Evolutionary conservation across 1,140 invertebrate species (phyloP).

Genomic region (Drosophila yakuba): DNA sequence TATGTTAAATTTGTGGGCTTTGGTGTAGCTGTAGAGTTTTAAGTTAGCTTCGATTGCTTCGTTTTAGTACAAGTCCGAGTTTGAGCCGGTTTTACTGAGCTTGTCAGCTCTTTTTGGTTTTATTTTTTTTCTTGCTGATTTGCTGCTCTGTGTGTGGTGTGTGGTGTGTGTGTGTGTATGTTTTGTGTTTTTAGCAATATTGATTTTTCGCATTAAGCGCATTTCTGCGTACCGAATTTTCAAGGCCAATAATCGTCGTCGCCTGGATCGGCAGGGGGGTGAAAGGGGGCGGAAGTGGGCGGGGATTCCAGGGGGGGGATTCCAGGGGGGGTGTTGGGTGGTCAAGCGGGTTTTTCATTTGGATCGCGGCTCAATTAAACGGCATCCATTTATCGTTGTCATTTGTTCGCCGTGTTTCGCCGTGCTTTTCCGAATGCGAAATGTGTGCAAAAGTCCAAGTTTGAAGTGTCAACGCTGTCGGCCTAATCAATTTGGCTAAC

Average conservation of each 20-base stretch:
- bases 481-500: constrained; percentile 71
- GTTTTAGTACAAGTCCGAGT: constrained; percentile 57
- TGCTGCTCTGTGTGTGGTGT: constrained; percentile 17
- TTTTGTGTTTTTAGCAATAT: constrained; percentile 65
- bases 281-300: constrained; percentile 21
- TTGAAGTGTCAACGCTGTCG: constrained; percentile 68
- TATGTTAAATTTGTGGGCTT: constrained; percentile 46
- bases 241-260: constrained; percentile 71
- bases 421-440: constrained; percentile 29
- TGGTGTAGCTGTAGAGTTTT: constrained; percentile 58
- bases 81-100: constrained; percentile 45
- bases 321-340: constrained; percentile 17
- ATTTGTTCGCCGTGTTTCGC: background rate
- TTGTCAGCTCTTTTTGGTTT: constrained; percentile 22
- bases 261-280: background rate
- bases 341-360: constrained; percentile 61
- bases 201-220: constrained; percentile 82
- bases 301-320: constrained; percentile 4
- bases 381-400: constrained; percentile 33
- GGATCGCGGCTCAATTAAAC: constrained; percentile 60
- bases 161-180: constrained; percentile 12
- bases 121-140: constrained; percentile 38
- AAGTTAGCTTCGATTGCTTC: constrained; percentile 43
- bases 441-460: constrained; percentile 60
- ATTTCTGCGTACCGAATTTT: constrained; percentile 78